These are phyloP conservation scores for Papilio polyxenes DNA, from an alignment of 1,140 invertebrate species.

Conservation along the genomic window DNA sequence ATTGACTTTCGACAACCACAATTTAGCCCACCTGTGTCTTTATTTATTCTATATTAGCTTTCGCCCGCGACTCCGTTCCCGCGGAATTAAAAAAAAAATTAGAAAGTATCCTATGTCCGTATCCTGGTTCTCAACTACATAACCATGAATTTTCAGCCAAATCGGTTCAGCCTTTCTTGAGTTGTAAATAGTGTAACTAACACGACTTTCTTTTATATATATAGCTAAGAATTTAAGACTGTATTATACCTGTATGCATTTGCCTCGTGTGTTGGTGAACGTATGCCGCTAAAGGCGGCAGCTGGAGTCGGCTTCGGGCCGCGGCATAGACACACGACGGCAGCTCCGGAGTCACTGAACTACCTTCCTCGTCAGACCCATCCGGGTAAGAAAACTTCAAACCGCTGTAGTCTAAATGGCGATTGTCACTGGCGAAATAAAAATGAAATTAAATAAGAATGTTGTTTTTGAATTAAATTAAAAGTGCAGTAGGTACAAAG, in stretches of 20 bases:
- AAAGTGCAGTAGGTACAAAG: background rate
- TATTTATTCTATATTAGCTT: too few relatives aligned
- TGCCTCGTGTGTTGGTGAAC: constrained; percentile 72
- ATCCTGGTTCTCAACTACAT: too few relatives aligned
- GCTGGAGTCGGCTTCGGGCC: constrained; percentile 71
- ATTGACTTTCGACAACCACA: too few relatives aligned
- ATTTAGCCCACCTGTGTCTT: too few relatives aligned
- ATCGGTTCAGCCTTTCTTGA: too few relatives aligned
- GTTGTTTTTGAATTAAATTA: background rate
- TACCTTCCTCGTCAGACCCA: constrained; percentile 67
- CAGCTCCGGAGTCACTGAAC: constrained; percentile 76
- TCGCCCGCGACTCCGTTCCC: too few relatives aligned
- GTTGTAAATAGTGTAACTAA: too few relatives aligned
- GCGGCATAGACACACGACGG: constrained; percentile 86
- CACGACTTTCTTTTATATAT: too few relatives aligned
- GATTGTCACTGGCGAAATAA: constrained; percentile 56
- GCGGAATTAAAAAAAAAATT: too few relatives aligned
- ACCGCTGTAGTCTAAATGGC: constrained; percentile 66
- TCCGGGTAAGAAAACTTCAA: constrained; percentile 72
- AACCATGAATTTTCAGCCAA: too few relatives aligned
- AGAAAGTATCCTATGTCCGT: too few relatives aligned
- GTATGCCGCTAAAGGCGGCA: constrained; percentile 76
- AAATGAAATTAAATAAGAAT: constrained; percentile 18
- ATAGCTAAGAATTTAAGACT: background rate
- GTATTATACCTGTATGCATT: constrained; percentile 59